Conservation (phyloP, 2,888 invertebrate species). For the Rotaria socialis region DNA sequence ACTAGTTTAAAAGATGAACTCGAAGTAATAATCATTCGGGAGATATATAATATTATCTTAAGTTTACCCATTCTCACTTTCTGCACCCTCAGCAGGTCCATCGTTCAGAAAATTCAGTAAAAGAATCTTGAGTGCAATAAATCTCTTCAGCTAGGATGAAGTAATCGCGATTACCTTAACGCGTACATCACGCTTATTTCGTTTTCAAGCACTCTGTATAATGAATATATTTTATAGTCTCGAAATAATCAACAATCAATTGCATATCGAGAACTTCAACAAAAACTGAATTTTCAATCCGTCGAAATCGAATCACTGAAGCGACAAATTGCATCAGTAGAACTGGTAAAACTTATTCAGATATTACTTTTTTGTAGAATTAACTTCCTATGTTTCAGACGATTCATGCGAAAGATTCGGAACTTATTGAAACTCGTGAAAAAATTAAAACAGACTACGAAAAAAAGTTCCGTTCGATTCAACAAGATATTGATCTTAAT, state of each 20-base stretch:
- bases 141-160: too few species aligned
- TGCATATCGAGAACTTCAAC: constrained; percentile 21
- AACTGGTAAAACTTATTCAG: constrained; percentile 32
- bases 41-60: too few species aligned
- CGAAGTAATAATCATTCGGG: not conserved
- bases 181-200: too few species aligned
- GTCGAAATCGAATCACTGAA: constrained; percentile 45
- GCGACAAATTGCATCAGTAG: constrained; percentile 38
- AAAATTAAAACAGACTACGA: constrained; percentile 42
- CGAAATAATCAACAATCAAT: not conserved
- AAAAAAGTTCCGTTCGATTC: constrained; percentile 34
- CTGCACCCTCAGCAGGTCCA: too few species aligned
- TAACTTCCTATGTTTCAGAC: not conserved
- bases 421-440: constrained; percentile 39
- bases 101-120: too few species aligned
- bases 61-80: too few species aligned
- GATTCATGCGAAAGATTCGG: constrained; percentile 36
- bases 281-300: constrained; percentile 41
- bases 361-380: too few species aligned
- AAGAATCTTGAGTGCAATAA: too few species aligned
- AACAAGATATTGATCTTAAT: constrained; percentile 40
- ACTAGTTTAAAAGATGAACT: constrained; percentile 55
- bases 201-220: too few species aligned
- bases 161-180: too few species aligned
- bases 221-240: not conserved